Evolutionary conservation across 1,140 invertebrate species (phyloP), one percentile per base, ranked within the genome.

Genomic region (Lordiphosa mommai): DNA sequence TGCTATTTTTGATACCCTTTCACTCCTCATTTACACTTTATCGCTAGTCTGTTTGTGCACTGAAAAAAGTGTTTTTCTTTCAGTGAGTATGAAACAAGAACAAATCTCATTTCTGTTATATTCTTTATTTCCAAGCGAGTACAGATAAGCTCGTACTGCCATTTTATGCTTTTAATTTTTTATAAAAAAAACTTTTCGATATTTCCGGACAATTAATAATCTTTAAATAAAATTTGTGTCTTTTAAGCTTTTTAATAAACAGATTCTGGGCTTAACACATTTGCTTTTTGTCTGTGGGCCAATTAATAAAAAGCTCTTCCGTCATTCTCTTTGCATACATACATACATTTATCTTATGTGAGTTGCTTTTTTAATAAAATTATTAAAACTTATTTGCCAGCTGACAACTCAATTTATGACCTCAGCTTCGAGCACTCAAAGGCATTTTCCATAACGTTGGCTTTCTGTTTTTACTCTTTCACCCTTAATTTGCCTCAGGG

Each of bases 361-460:
- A 38, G 33, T 64, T 12, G 8, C n/a, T 13, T 47, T 47, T 72
- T 82, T 76, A 71, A 76, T 74, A 55, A 71, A 72, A 82, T 76
- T 59, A 82, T 72, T 69, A 67, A 73, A 76, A 76, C 58, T 67
- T 68, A 64, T 80, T 82, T 72, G 71, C 76, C 76, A 76, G 66
- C 55, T 82, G 76, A 82, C 76, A 82, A 57, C 65, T 80, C 61
- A 82, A 80, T 82, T 80, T 82, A 71, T 80, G 76, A 67, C 57
- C 58, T 59, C 51, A 16, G 51, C 44, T 32, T 27, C 34, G 20
- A 20, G 48, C 64, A 51, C 52, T 65, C 37, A 58, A 55, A 74
- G 65, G 33, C 72, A 67, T 59, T 74, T 76, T 46, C 61, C 72
- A 52, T 48, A 34, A 38, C 46, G 53, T 30, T 73, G 57, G 44